Conservation (phyloP, 2,797 vertebrate species). For the Pseudomugil tenellus region DNA sequence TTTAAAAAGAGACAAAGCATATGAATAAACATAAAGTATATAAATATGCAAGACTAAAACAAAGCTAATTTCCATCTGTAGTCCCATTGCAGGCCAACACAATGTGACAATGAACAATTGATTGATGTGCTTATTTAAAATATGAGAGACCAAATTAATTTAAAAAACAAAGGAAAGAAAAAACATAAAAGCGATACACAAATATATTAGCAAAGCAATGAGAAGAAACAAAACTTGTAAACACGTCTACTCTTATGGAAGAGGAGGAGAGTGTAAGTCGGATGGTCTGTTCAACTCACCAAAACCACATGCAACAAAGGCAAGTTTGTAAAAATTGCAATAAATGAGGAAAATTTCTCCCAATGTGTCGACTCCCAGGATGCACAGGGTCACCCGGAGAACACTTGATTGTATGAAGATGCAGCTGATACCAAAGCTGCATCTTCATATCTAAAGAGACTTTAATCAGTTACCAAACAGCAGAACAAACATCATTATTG, state of each 20-base stretch:
- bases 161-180: too few relatives aligned
- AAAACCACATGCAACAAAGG: background rate
- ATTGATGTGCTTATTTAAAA: too few relatives aligned
- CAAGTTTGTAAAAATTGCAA: background rate
- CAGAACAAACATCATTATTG: constrained; percentile 58
- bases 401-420: constrained; percentile 49
- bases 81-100: too few relatives aligned
- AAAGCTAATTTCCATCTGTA: too few relatives aligned
- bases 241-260: background rate
- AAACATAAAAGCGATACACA: background rate
- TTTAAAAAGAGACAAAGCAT: too few relatives aligned
- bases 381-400: constrained; percentile 46
- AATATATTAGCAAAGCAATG: too few relatives aligned
- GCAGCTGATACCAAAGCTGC: constrained; percentile 49
- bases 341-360: too few relatives aligned
- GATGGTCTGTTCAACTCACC: background rate
- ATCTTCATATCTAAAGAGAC: constrained; percentile 62
- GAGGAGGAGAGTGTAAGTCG: background rate
- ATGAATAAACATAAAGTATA: too few relatives aligned
- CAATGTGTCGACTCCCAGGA: background rate
- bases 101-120: too few relatives aligned
- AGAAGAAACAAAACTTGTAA: background rate
- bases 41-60: too few relatives aligned
- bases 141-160: too few relatives aligned
- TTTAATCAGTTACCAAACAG: constrained; percentile 66